Percentiles rank a stretch among this genome's conserved stretches.
Evolutionary conservation across 1,140 invertebrate species (phyloP).

Genomic region (Zaprionus africanus): DNA sequence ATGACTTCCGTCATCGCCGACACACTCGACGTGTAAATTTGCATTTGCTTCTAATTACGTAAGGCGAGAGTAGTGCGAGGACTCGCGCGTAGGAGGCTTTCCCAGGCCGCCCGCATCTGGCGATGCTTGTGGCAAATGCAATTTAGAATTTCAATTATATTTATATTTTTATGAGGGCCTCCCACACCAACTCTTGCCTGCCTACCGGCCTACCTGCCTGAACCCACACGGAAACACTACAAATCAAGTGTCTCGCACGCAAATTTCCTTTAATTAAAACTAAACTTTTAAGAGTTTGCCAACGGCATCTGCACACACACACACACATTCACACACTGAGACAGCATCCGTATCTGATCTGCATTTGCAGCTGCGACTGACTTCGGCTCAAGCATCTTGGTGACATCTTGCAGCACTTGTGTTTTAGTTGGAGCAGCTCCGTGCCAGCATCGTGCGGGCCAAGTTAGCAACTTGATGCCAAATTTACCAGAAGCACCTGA

Average conservation of each 20-base stretch:
- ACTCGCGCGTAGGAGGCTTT: background rate
- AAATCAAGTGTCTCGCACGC: conserved; percentile 79
- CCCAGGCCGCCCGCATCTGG: conserved; percentile 15
- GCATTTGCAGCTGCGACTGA: conserved; percentile 21
- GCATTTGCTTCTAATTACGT: conserved; percentile 79
- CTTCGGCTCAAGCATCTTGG: conserved; percentile 16
- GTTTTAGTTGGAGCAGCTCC: conserved; percentile 15
- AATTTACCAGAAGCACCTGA: conserved; percentile 19
- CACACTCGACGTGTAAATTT: conserved; percentile 79
- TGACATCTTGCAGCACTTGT: conserved; percentile 27
- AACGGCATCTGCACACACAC: conserved; percentile 28
- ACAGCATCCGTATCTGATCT: conserved; percentile 17
- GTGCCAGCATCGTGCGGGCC: conserved; percentile 4
- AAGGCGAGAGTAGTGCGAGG: background rate
- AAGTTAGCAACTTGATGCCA: conserved; percentile 34
- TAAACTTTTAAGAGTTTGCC: conserved; percentile 75
- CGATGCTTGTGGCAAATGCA: conserved; percentile 69
- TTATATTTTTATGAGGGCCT: conserved; percentile 64
- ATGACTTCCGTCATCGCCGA: conserved; percentile 75
- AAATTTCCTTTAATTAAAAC: conserved; percentile 82
- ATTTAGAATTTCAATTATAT: conserved; percentile 82
- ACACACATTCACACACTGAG: background rate
- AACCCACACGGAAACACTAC: conserved; percentile 67
- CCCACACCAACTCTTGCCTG: background rate
- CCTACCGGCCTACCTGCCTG: background rate